phyloP scores from a whole-genome alignment of 2,113 vertebrate species.

The Gobius niger region DNA sequence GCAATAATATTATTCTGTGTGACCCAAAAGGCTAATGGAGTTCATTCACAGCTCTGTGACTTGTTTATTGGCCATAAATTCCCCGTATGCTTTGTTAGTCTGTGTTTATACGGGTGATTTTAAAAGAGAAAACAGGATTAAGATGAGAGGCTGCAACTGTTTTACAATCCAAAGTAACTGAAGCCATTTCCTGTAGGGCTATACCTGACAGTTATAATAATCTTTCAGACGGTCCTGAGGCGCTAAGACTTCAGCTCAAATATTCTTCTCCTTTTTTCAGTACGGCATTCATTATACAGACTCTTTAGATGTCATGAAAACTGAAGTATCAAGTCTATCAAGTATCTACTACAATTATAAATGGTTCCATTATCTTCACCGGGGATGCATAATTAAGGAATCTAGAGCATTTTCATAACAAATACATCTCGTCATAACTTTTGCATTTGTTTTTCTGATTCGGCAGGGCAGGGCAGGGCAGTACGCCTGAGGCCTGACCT shows the following conservation, averaged over 20 bases:
- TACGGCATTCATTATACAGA: not conserved
- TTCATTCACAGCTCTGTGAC: slow-evolving; percentile 32
- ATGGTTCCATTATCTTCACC: no score
- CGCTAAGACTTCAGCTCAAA: not conserved
- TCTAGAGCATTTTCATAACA: not conserved
- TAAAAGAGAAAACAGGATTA: not conserved
- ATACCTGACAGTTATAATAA: not conserved
- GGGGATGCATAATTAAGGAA: no score
- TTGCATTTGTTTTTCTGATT: not conserved
- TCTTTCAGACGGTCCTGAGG: not conserved
- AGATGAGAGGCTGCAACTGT: slow-evolving; percentile 10
- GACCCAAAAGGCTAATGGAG: not conserved
- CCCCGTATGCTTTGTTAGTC: not conserved
- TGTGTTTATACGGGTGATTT: slow-evolving; percentile 21
- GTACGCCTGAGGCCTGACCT: not conserved
- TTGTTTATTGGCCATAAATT: slow-evolving; percentile 13
- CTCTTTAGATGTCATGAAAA: no score
- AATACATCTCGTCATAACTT: slow-evolving; percentile 13
- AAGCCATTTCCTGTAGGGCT: not conserved
- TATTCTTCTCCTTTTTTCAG: not conserved
- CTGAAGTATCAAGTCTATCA: no score
- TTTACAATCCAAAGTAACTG: not conserved
- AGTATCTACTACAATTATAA: no score
- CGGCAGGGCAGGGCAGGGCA: slow-evolving; percentile 2
- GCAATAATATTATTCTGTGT: slow-evolving; percentile 10